These are phyloP conservation scores for Eristalinus aeneus DNA, from an alignment of 2,888 invertebrate genomes.

Conservation along the genomic window DNA sequence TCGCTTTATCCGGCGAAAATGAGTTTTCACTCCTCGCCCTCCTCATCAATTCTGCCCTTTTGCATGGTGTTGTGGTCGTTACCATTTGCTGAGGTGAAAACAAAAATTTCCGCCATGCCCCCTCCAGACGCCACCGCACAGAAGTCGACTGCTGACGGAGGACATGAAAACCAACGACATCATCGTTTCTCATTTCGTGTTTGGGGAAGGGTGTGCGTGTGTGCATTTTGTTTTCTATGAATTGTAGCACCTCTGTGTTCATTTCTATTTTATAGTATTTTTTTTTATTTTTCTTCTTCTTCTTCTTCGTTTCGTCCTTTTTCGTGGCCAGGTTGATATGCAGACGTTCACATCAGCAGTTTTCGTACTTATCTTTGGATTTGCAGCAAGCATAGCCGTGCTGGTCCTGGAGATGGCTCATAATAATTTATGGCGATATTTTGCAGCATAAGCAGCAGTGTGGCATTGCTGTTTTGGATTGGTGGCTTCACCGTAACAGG, in stretches of 20 bases:
- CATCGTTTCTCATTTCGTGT: conserved; percentile 60
- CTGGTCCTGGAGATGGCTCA: conserved; percentile 76
- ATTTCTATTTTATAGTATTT: conserved; percentile 52
- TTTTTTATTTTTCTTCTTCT: conserved; percentile 34
- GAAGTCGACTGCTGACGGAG: background rate
- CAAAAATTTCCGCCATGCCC: conserved; percentile 13
- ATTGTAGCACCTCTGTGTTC: conserved; percentile 65
- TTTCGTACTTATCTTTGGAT: conserved; percentile 82
- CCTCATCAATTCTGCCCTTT: conserved; percentile 25
- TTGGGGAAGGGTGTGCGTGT: conserved; percentile 26
- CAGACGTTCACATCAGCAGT: conserved; percentile 84
- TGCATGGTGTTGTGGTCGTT: conserved; percentile 63
- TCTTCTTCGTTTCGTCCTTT: conserved; percentile 65
- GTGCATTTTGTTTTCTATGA: conserved; percentile 58
- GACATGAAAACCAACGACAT: conserved; percentile 51
- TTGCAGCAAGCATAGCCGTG: conserved; percentile 77
- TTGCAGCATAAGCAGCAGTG: conserved; percentile 68
- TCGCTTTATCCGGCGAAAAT: conserved; percentile 65
- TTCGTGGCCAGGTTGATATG: conserved; percentile 82
- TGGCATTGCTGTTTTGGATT: conserved; percentile 56
- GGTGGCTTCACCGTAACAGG: conserved; percentile 18
- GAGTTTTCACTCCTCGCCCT: conserved; percentile 53
- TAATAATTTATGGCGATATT: conserved; percentile 74
- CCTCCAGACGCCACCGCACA: background rate
- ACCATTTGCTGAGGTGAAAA: conserved; percentile 63